Base-by-base conservation (phyloP, 1,140 invertebrate genomes). In the Zaprionus capensis region DNA sequence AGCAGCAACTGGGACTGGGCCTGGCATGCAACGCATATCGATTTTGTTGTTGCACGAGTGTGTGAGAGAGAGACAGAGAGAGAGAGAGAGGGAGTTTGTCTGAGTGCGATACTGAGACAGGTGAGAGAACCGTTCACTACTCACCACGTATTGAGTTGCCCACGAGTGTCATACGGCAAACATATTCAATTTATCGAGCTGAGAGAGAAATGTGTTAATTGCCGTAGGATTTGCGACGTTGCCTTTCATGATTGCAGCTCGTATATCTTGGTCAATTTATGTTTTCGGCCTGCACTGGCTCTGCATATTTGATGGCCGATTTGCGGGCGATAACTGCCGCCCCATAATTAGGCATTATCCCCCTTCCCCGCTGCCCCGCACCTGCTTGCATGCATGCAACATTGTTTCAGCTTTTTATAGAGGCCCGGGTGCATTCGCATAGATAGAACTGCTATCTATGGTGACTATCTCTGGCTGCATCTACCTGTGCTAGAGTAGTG, bases 281-380 rank as follows among this genome's bases (percentile, higher is more conserved):
- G 66, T 28, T 14, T 53, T 64, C 31, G 17, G 26, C 28, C 31
- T 73, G 69, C 69, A 76, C 61, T 24, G 55, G 68, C 38, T 66
- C 41, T 26, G 76, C 80, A 86, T 85, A 80, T 80, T 83, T 83
- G 83, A 86, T 87, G 83, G 53, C 63, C 74, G 77, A 80, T 80
- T 80, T 80, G 69, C 64, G 53, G 82, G 83, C 84, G 84, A 87
- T 84, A 83, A 71, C 41, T 80, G 59, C 76, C 80, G 80, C 73
- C 77, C 82, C 68, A 80, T 80, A 88, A 88, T 88, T 88, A 86
- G 80, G 66, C 66, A 26, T 67, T 76, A 67, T 68, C 46, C 53
- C 20, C 59, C 31, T 3, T 2, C 31, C 59, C 41, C 26, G 46
- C 11, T n/a, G 2, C 24, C 34, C 3, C 36, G 14, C 36, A 38